Conservation (phyloP, 1,140 invertebrate species). For the Drosophila nigrodunni region DNA sequence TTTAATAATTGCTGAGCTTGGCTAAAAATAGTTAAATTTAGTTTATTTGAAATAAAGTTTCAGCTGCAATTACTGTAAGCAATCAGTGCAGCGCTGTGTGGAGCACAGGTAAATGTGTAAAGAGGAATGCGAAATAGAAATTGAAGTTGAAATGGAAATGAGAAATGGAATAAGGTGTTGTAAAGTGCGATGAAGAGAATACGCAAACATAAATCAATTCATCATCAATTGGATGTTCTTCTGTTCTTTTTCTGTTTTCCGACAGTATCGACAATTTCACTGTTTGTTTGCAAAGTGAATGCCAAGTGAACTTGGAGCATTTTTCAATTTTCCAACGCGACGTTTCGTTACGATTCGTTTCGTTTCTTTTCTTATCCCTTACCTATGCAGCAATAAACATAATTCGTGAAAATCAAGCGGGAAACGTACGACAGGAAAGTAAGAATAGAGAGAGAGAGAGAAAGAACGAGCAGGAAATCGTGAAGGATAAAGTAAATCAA, state of each 20-base stretch:
- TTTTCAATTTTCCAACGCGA: slow-evolving; percentile 50
- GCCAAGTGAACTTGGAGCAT: slow-evolving; percentile 51
- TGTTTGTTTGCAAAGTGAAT: slow-evolving; percentile 59
- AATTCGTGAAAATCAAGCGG: slow-evolving; percentile 58
- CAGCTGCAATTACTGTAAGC: slow-evolving; percentile 5
- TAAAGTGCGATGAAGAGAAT: slow-evolving; percentile 22
- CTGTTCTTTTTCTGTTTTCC: slow-evolving; percentile 11
- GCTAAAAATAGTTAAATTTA: slow-evolving; percentile 12
- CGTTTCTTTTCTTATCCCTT: slow-evolving; percentile 4
- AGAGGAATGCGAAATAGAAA: slow-evolving; percentile 9
- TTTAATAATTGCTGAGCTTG: background rate
- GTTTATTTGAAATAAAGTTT: slow-evolving; percentile 24
- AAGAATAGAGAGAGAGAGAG: background rate
- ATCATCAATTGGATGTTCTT: slow-evolving; percentile 54
- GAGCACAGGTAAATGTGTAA: background rate
- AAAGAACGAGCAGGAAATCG: background rate
- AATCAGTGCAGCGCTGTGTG: slow-evolving; percentile 22
- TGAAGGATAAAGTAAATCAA: slow-evolving; percentile 38
- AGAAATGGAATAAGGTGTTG: slow-evolving; percentile 20
- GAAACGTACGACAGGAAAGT: slow-evolving; percentile 27
- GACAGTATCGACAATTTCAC: slow-evolving; percentile 33
- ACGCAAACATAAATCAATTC: slow-evolving; percentile 64
- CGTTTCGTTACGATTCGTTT: background rate
- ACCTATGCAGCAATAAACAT: slow-evolving; percentile 51
- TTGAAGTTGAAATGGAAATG: slow-evolving; percentile 11